phyloP scores from a whole-genome alignment of 2,888 invertebrate species.

The Chromoteleia sp. region DNA sequence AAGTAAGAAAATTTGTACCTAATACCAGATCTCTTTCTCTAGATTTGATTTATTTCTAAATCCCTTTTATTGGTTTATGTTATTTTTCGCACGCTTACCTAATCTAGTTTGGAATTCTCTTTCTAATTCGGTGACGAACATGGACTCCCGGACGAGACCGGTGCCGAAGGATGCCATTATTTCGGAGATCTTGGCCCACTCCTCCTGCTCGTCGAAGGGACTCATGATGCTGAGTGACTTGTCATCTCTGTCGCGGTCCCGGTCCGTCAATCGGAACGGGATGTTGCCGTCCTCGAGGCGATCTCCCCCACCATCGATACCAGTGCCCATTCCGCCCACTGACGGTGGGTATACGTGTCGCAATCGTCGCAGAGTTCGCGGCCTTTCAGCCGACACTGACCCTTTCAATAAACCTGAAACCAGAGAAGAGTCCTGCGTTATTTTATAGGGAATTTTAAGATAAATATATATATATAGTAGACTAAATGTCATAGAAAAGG shows the following conservation, averaged over 20 bases:
- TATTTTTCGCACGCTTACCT: no score
- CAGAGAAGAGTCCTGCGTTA: slow-evolving; percentile 65
- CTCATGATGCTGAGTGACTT: slow-evolving; percentile 89
- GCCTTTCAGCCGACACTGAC: slow-evolving; percentile 90
- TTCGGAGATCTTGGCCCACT: slow-evolving; percentile 98
- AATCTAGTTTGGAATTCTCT: slow-evolving; percentile 91
- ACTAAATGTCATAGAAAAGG: slow-evolving; percentile 36
- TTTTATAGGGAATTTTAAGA: neutral
- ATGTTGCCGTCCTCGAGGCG: slow-evolving; percentile 82
- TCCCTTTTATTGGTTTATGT: no score
- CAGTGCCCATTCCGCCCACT: slow-evolving; percentile 82
- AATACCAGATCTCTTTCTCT: no score
- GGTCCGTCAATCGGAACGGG: slow-evolving; percentile 80
- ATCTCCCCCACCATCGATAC: slow-evolving; percentile 84
- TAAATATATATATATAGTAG: no score
- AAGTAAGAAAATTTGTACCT: no score
- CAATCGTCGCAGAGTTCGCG: slow-evolving; percentile 90
- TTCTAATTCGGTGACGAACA: slow-evolving; percentile 91
- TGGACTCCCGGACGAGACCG: slow-evolving; percentile 91
- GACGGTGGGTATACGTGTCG: slow-evolving; percentile 89
- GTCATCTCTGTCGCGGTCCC: slow-evolving; percentile 83
- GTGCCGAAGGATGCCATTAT: slow-evolving; percentile 98
- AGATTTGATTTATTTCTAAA: no score
- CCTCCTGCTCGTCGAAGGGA: slow-evolving; percentile 97
- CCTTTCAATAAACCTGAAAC: slow-evolving; percentile 92